A percentile compares a stretch with the other conserved stretches of the same genome.
These are phyloP conservation scores for Trissolcus brochymenae DNA, from an alignment of 2,888 invertebrate genomes.

Conservation along the genomic window DNA sequence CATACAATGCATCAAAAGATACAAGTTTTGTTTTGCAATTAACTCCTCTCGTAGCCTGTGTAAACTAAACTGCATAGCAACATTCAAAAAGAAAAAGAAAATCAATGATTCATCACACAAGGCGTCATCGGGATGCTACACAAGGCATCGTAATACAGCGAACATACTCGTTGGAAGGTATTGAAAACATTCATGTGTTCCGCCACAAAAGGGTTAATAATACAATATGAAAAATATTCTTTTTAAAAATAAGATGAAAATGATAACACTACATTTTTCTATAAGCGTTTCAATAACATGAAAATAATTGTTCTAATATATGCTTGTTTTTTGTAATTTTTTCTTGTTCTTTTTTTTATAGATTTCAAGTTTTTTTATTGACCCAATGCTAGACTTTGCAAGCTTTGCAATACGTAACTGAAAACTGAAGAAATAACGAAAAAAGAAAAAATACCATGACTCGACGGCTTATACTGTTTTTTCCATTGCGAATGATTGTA, in stretches of 20 bases:
- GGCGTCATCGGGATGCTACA: constrained; percentile 8
- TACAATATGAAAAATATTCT: not conserved
- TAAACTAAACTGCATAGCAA: constrained; percentile 17
- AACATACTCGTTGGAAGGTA: not conserved
- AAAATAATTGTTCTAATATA: constrained; percentile 7
- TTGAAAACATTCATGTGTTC: constrained; percentile 22
- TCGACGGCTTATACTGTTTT: constrained; percentile 71
- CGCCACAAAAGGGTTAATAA: constrained; percentile 49
- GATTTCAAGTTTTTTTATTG: constrained; percentile 22
- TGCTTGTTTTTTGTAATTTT: constrained; percentile 8
- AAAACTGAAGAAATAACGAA: constrained; percentile 37
- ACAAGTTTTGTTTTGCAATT: constrained; percentile 15
- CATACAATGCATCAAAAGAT: constrained; percentile 20
- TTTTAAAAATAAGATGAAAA: constrained; percentile 5
- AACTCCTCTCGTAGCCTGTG: constrained; percentile 5
- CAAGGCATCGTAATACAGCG: not conserved
- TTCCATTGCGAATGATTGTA: constrained; percentile 69
- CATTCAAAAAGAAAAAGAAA: constrained; percentile 6
- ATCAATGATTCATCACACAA: constrained; percentile 11
- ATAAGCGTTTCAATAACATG: constrained; percentile 1
- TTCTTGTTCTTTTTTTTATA: constrained; percentile 14
- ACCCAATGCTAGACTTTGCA: constrained; percentile 22
- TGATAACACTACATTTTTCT: not conserved
- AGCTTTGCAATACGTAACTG: constrained; percentile 29
- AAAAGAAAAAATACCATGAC: constrained; percentile 66